Percentiles rank a stretch among this genome's conserved stretches.
These are phyloP conservation scores for Hydropsyche betteni DNA, from an alignment of 2,888 invertebrate genomes.

Conservation along the genomic window DNA sequence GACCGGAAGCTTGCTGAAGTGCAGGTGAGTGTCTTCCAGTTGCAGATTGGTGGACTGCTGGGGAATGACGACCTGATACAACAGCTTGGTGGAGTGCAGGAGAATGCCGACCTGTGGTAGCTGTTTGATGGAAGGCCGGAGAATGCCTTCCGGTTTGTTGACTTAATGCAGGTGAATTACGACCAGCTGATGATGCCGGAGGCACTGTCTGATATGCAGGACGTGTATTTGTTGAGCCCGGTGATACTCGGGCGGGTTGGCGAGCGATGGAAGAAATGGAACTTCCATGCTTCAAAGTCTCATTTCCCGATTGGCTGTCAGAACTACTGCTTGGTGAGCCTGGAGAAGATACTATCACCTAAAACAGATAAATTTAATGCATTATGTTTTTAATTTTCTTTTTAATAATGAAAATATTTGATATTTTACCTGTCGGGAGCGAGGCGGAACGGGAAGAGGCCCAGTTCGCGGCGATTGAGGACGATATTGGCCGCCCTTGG, in stretches of 20 bases:
- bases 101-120: slow-evolving; percentile 37
- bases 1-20: slow-evolving; percentile 9
- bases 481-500: slow-evolving; percentile 77
- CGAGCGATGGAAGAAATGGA: slow-evolving; percentile 64
- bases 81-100: slow-evolving; percentile 32
- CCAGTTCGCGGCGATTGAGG: slow-evolving; percentile 75
- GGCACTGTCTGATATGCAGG: slow-evolving; percentile 42
- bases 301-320: slow-evolving; percentile 82
- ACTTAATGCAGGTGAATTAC: slow-evolving; percentile 38
- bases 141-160: slow-evolving; percentile 35
- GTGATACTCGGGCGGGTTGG: slow-evolving; percentile 58
- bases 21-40: slow-evolving; percentile 39
- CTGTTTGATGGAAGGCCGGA: slow-evolving; percentile 31
- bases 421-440: slow-evolving; percentile 60
- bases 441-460: slow-evolving; percentile 66
- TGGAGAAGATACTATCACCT: slow-evolving; percentile 78
- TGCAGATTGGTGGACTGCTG: slow-evolving; percentile 29
- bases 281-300: slow-evolving; percentile 74
- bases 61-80: slow-evolving; percentile 36
- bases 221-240: slow-evolving; percentile 44
- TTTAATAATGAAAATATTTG: not conserved
- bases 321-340: slow-evolving; percentile 89
- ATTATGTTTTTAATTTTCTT: not conserved
- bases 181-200: slow-evolving; percentile 47
- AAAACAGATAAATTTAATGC: slow-evolving; percentile 46